phyloP scores from a whole-genome alignment of 2,797 vertebrate species.

The Pseudocheirus occidentalis region DNA sequence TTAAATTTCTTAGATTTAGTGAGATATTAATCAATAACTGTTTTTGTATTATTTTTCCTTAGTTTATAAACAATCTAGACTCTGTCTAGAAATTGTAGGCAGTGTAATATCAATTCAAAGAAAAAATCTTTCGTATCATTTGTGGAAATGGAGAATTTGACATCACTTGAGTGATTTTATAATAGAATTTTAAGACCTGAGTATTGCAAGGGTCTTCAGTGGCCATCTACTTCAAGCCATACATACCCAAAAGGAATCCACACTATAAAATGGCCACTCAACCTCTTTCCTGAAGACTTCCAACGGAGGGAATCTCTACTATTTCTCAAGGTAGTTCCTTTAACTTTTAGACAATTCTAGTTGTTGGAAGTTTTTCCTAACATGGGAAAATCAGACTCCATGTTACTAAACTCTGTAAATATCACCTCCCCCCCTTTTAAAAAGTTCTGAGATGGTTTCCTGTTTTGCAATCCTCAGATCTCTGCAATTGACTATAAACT shows the following conservation, averaged over 20 bases:
- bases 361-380: background rate
- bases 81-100: conserved; percentile 3
- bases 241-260: background rate
- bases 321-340: background rate
- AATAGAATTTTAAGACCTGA: background rate
- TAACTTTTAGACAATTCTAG: background rate
- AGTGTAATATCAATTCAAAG: conserved; percentile 8
- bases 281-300: background rate
- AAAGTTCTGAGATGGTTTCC: conserved; percentile 40
- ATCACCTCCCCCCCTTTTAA: conserved; percentile 11
- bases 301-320: background rate
- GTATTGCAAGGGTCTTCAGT: background rate
- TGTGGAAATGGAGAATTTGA: background rate
- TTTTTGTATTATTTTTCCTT: conserved; percentile 11
- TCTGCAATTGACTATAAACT: conserved; percentile 12
- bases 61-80: conserved; percentile 3
- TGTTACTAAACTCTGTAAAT: background rate
- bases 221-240: background rate
- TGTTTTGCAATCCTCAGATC: conserved; percentile 42
- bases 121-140: background rate
- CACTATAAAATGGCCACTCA: background rate
- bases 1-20: background rate
- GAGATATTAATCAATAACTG: background rate
- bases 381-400: conserved; percentile 19
- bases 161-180: background rate